A percentile compares a stretch with the other conserved stretches of the same genome.
Conservation (phyloP, 1,140 invertebrate species). For the Sycophila sp. region DNA sequence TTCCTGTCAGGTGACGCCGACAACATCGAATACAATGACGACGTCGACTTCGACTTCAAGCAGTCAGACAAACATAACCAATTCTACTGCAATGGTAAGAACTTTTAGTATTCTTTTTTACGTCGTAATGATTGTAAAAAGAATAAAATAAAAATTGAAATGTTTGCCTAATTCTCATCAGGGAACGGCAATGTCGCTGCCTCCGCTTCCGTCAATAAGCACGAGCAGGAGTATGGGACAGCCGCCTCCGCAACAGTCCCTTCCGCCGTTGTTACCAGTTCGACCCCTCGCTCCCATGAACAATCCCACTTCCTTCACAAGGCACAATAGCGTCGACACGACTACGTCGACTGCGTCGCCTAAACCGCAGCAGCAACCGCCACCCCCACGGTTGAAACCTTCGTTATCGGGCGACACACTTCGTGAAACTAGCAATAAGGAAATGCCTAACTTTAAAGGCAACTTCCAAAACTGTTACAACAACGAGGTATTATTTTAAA, state of each 20-base stretch:
- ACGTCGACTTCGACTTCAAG: constrained; percentile 49
- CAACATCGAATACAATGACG: constrained; percentile 50
- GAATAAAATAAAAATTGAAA: neutral
- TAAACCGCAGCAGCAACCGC: constrained; percentile 53
- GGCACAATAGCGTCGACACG: constrained; percentile 46
- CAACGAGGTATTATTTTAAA: constrained; percentile 55
- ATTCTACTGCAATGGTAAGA: constrained; percentile 42
- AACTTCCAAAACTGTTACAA: constrained; percentile 61
- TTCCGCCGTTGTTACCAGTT: neutral
- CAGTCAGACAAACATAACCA: constrained; percentile 53
- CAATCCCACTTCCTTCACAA: constrained; percentile 39
- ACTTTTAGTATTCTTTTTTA: neutral
- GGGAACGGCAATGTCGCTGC: constrained; percentile 38
- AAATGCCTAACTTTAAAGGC: constrained; percentile 64
- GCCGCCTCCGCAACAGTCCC: constrained; percentile 36
- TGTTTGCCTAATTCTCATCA: no score
- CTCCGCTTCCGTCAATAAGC: constrained; percentile 45
- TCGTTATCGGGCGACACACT: constrained; percentile 56
- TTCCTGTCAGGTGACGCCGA: constrained; percentile 51
- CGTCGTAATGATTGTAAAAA: neutral
- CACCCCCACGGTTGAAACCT: constrained; percentile 53
- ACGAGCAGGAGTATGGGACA: constrained; percentile 50
- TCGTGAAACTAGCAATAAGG: constrained; percentile 62
- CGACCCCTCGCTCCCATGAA: constrained; percentile 38
- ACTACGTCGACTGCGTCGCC: constrained; percentile 44